Base-by-base conservation (phyloP, 2,888 invertebrate genomes). In the Campoplex nolae region DNA sequence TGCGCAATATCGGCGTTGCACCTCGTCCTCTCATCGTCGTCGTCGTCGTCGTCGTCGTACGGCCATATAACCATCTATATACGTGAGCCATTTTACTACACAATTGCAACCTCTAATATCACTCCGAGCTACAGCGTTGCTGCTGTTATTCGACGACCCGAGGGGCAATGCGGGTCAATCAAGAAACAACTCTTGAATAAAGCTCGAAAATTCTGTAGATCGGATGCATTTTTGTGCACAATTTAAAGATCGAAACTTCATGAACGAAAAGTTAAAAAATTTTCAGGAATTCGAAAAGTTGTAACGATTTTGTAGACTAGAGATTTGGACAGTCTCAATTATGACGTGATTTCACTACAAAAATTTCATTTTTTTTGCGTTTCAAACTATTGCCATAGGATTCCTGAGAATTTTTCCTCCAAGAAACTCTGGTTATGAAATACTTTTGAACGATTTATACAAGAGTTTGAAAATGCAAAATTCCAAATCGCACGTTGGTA, bases 1-100 rank as follows among this genome's bases (percentile, higher is more conserved):
- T 86, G 77, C 83, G 86, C 80, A 83, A 83, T 86, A 81, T 83
- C 77, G 80, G 48, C 65, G 86, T 83, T 86, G 86, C 86, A 76
- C 83, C 86, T 86, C 83, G 80, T 86, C 75, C 56, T 48, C 42
- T n/a, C 28, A 16, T 68, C 74, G 45, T 67, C 67, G 84, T 68
- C 67, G 73, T n/a, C 54, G 73, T n/a, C 54, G 56, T 54, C 56
- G 58, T 56, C 56, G 56, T 58, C 56, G 23, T 62, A 62, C 16
- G 48, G 76, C 32, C 45, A 62, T 48, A 35, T 38, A 35, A 38
- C 35, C 23, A 18, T 23, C n/a, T 38, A 11, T 38, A n/a, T 56
- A 74, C 35, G 23, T 32, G 56, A 54, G 54, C 4, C 38, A 54
- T 74, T 51, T 51, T 51, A 51, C 28, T 71, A 51, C 71, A 54